Base-by-base conservation (phyloP, 2,113 vertebrate species). In the Labeo catla region DNA sequence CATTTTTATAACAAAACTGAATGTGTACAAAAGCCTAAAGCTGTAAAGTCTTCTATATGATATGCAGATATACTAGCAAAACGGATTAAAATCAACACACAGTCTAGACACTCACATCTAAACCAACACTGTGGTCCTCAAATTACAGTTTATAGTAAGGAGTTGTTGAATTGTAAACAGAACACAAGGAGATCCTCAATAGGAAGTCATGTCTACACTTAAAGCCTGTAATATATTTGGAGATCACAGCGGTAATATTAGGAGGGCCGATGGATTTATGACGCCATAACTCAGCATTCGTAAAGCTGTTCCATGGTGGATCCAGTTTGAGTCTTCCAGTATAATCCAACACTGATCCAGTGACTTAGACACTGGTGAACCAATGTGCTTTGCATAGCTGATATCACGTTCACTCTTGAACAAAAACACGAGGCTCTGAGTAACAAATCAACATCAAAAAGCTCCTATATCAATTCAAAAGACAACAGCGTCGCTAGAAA, bases 291-390 rank as follows among this genome's bases (percentile, higher is more conserved):
- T 94, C 90, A 94, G 86, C 77, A 84, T 93, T 92, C 91, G 91
- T 94, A 94, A 94, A 94, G 83, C 92, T 93, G 93, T 91, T 94
- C 91, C 91, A 91, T 90, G 91, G 90, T 87, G 91, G 89, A 91
- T 93, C 87, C 90, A 89, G 90, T 92, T 89, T 43, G 21, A 79
- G 45, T 54, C 47, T 65, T 52, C 52, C 77, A 52, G 13, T 86
- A 89, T 91, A 50, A 89, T 34, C 45, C 80, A 77, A 79, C 23
- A 49, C 61, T 36, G 45, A 81, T 63, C 78, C 36, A 79, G 73
- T 80, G 91, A 91, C 93, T 89, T 50, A 73, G 91, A 93, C 91
- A 81, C 83, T 76, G 70, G 76, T 72, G 87, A 90, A 88, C 76
- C 19, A n/a, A 72, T 79, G 77, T 74, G 79, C 66, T 87, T 73